A percentile compares a stretch with the other conserved stretches of the same genome.
These are phyloP conservation scores for Drosophila asahinai DNA, from an alignment of 1,140 invertebrate genomes.

Conservation along the genomic window DNA sequence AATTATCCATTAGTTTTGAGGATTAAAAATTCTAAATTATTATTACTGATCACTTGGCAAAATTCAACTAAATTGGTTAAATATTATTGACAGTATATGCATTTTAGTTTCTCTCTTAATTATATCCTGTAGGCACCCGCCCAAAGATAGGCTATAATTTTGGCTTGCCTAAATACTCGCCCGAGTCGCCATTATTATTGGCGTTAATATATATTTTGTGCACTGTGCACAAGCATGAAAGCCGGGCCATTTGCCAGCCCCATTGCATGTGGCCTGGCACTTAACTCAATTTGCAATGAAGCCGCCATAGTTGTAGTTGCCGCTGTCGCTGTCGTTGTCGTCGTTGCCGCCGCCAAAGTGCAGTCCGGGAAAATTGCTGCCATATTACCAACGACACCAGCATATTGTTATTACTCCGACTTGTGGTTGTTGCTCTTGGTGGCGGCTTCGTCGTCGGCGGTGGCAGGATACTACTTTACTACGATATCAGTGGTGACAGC, in stretches of 20 bases:
- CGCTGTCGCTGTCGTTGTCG: constrained; percentile 28
- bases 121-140: background rate
- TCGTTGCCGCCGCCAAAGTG: constrained; percentile 53
- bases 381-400: constrained; percentile 78
- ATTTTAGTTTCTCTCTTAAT: background rate
- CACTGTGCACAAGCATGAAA: constrained; percentile 16
- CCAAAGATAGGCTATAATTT: background rate
- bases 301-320: constrained; percentile 35
- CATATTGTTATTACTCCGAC: constrained; percentile 70
- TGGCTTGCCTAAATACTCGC: background rate
- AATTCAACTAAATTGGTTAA: background rate
- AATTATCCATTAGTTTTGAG: background rate
- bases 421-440: constrained; percentile 42
- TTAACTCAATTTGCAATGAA: constrained; percentile 79
- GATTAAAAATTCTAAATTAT: background rate
- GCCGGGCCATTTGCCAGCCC: constrained; percentile 54
- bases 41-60: fast-evolving
- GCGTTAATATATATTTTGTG: constrained; percentile 15
- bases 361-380: constrained; percentile 74
- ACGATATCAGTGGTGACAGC: constrained; percentile 51
- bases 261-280: constrained; percentile 74
- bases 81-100: background rate
- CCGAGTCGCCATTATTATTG: background rate
- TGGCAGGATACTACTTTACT: constrained; percentile 18
- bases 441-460: constrained; percentile 8